Evolutionary conservation across 2,888 invertebrate species (phyloP), one percentile per base, ranked within the genome.

Genomic region (Stenodema calcarata): DNA sequence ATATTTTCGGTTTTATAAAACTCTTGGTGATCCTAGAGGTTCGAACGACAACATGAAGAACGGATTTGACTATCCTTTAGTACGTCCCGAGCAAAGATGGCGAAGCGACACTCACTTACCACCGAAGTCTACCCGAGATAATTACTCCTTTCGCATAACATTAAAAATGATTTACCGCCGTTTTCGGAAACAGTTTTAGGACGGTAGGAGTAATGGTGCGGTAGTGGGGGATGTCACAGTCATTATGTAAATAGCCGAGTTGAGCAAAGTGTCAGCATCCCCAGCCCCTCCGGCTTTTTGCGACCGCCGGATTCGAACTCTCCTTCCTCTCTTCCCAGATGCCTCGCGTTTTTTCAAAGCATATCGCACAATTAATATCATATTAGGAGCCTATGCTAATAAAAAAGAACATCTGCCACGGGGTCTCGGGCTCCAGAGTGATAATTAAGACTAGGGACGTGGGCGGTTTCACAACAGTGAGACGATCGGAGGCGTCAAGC

Each of bases 311-410:
- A 30, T 69, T 70, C 82, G 70, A 86, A 76, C 73, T 62, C 42
- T 35, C 85, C 69, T 54, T 54, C n/a, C 50, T 35, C n/a, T n/a
- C 27, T 41, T 80, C 83, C 83, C 87, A 87, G 80, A 87, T 54
- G 30, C 54, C 80, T 79, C 86, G 54, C 86, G 62, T 76, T 79
- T 86, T 78, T 78, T 86, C 87, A 88, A 88, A 89, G 89, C 89
- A 89, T 89, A 89, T 89, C 88, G 89, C 88, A 88, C 89, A 89
- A 89, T 89, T 89, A 89, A 89, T 89, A 88, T 87, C 87, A 62
- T 88, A 89, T 89, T 88, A 89, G 75, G 70, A 80, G 86, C 50
- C 80, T 80, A 79, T 73, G 80, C 86, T 80, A 86, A 86, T 86
- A 86, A 9, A 42, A 27, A 84, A 35, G 47, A 47, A 47, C 80